Evolutionary conservation across 2,113 vertebrate genomes (phyloP).

Genomic region (Lycaon pictus): DNA sequence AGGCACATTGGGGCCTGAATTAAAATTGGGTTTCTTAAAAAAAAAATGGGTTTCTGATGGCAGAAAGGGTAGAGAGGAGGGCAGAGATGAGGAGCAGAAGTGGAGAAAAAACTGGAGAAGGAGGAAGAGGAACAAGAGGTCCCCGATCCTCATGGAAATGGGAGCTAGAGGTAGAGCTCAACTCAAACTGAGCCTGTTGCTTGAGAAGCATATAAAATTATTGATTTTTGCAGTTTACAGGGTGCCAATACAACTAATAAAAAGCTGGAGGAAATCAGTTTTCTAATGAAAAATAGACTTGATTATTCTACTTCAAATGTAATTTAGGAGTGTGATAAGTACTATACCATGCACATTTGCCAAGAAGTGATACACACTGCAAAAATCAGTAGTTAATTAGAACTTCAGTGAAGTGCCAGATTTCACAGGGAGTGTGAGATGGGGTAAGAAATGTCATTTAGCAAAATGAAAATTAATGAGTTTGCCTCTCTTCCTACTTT

Average conservation of each 20-base stretch:
- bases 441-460: slow-evolving; percentile 32
- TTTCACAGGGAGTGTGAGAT: slow-evolving; percentile 54
- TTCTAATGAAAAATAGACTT: slow-evolving; percentile 74
- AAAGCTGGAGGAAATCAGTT: slow-evolving; percentile 60
- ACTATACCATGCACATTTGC: slow-evolving; percentile 47
- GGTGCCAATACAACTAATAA: slow-evolving; percentile 55
- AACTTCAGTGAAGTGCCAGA: slow-evolving; percentile 59
- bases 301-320: slow-evolving; percentile 76
- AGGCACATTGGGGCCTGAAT: not conserved
- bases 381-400: slow-evolving; percentile 77
- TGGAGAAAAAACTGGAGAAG: not conserved
- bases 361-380: slow-evolving; percentile 47
- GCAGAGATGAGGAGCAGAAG: not conserved
- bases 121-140: not conserved
- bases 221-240: slow-evolving; percentile 50
- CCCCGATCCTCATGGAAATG: not conserved
- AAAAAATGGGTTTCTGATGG: not conserved
- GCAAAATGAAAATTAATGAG: slow-evolving; percentile 60
- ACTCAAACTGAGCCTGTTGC: not conserved
- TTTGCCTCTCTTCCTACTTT: not conserved
- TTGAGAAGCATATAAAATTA: slow-evolving; percentile 27
- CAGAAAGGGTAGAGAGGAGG: not conserved
- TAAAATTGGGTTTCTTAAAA: not conserved
- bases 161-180: not conserved
- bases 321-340: slow-evolving; percentile 67